These are phyloP conservation scores for Plebejus anna DNA, from an alignment of 2,888 invertebrate species.

Conservation along the genomic window DNA sequence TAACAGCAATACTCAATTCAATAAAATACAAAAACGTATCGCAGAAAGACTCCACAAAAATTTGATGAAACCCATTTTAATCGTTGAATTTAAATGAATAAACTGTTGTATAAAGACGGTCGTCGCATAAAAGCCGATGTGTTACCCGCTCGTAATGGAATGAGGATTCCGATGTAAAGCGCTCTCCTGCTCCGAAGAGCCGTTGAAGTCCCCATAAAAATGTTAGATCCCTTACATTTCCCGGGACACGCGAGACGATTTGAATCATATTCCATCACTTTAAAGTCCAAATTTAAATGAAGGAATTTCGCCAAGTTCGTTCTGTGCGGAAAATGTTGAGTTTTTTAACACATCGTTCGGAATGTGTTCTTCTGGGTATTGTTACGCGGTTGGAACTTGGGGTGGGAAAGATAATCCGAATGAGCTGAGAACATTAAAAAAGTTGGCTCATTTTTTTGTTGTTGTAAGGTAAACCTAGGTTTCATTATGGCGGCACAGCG, in stretches of 20 bases:
- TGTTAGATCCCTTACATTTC: constrained; percentile 73
- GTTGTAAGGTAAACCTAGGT: neutral
- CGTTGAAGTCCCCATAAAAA: constrained; percentile 77
- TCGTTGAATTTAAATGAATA: constrained; percentile 44
- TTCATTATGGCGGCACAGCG: too few relatives aligned
- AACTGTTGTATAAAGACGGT: constrained; percentile 55
- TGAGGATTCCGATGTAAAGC: constrained; percentile 75
- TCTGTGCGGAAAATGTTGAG: constrained; percentile 46
- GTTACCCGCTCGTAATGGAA: constrained; percentile 71
- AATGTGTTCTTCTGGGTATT: constrained; percentile 9
- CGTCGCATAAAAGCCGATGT: constrained; percentile 63
- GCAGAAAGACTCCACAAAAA: neutral
- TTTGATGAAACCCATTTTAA: constrained; percentile 31
- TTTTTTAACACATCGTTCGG: constrained; percentile 17
- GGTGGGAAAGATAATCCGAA: neutral
- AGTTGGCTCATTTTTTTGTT: neutral
- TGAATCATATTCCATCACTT: constrained; percentile 41
- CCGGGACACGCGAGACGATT: constrained; percentile 47
- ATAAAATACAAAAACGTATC: neutral
- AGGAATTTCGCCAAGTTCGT: constrained; percentile 55
- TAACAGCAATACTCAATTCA: neutral
- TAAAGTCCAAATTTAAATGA: constrained; percentile 43
- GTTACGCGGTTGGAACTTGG: neutral
- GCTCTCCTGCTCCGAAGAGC: constrained; percentile 62
- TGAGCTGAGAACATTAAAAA: neutral